A percentile compares a stretch with the other conserved stretches of the same genome.
Conservation (phyloP, 2,888 invertebrate species). For the Chymomyza caudatula region DNA sequence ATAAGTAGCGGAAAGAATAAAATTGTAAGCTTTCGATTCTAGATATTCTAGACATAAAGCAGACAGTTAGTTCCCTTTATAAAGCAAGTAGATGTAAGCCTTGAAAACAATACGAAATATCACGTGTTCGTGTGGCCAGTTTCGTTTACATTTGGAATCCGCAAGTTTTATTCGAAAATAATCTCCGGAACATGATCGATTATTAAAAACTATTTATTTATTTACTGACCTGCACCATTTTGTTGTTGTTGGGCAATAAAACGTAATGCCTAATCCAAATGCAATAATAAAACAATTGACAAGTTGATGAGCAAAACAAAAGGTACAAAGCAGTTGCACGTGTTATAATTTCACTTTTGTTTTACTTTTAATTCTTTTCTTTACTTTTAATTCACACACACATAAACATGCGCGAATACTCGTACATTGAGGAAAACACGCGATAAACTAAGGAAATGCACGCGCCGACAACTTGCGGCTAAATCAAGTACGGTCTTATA, state of each 20-base stretch:
- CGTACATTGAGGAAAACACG: neutral
- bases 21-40: too few relatives aligned
- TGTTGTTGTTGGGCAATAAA: conserved; percentile 25
- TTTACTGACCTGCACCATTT: conserved; percentile 72
- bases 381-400: conserved; percentile 32
- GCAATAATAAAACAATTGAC: neutral
- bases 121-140: too few relatives aligned
- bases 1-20: too few relatives aligned
- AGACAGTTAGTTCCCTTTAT: too few relatives aligned
- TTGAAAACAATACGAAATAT: too few relatives aligned
- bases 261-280: conserved; percentile 35
- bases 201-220: neutral
- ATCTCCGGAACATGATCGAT: too few relatives aligned
- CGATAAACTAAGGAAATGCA: neutral
- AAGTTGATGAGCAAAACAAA: conserved; percentile 38
- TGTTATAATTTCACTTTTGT: conserved; percentile 58
- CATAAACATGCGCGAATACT: neutral
- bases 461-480: neutral
- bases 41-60: too few relatives aligned
- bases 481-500: neutral
- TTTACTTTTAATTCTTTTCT: conserved; percentile 38
- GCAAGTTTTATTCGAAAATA: too few relatives aligned
- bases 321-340: conserved; percentile 51
- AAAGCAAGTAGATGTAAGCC: too few relatives aligned
- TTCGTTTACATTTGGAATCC: too few relatives aligned